Base-by-base conservation (phyloP, 92 coral and sea anemone genomes). In the Diadumene lineata region DNA sequence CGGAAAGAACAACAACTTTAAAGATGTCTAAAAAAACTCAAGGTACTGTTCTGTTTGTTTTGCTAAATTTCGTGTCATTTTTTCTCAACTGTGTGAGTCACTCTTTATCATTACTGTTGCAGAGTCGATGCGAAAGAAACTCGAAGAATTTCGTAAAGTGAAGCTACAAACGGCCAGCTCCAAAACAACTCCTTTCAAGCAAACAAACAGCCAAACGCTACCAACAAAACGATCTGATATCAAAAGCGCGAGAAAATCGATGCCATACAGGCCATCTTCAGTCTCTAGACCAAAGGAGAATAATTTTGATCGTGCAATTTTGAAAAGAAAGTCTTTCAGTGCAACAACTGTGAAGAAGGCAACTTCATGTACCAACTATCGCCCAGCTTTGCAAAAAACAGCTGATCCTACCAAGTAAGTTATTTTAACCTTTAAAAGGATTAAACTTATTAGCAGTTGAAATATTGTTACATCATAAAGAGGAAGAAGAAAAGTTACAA, bases 61-160 rank as follows among this genome's bases (percentile, higher is more conserved):
- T 62, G 11, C 30, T 62, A 11, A 62, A 16, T 16, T 11, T 25
- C 43, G 10, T 21, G 6, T 56, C 24, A 6, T 56, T 56, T 56
- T 56, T 10, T 56, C 62, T 21, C 22, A 6, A 10, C 23, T 22
- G 31, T 7, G 29, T 26, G 17, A 13, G 10, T 9, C 3, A 53
- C 19, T 53, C 10, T 23, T 9, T 0, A 0, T 53, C 1, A 0
- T 13, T 23, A 18, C 21, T 24, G 55, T 69, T 34, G 0, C 50
- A 84, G 88, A 84, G 31, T 30, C 69, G 28, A 84, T 84, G 88
- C 65, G 68, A 25, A 72, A 72, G 25, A 78, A 72, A 68, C 66
- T 84, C 16, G 88, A 78, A 66, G 81, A 79, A 66, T 84, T 84
- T 84, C 88, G 76, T 18, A 72, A 81, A 66, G 50, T 71, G 66